Evolutionary conservation across 2,888 invertebrate species (phyloP), one percentile per base, ranked within the genome.

Genomic region (Cataglyphis altisquamis): DNA sequence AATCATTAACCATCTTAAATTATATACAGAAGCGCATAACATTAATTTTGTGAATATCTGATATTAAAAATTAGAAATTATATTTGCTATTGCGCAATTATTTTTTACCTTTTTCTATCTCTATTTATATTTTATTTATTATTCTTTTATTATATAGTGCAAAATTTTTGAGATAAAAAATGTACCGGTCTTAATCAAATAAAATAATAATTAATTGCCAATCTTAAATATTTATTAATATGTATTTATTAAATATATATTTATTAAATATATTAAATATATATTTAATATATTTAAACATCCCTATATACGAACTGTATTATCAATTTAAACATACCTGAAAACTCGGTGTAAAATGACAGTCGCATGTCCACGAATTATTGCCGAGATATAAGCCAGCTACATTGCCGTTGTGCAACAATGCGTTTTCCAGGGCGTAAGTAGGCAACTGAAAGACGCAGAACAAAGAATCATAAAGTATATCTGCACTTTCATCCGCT

Each of bases 331-430:
- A 82, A 74, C 80, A 83, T 94, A 96, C 97, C 92, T 97, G 97
- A 92, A 98, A 97, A 57, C 96, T 96, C 63, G 98, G 97, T 5
- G 97, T 97, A 94, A 97, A 98, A 87, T 96, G 96, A 89, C 98
- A 98, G 91, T 98, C 97, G 92, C 98, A 98, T 39, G 96, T 95
- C 98, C 98, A 98, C 0, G 98, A 97, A 94, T 98, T 98, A 86
- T 96, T 95, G 0, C 97, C 97, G 0, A 98, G 95, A 91, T 96
- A 96, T 45, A 98, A 95, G 82, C 97, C 95, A 91, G 96, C 96
- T 57, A 97, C 97, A 89, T 97, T 96, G 62, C 96, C 95, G 93
- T 98, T 98, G 72, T 96, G 96, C 90, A 97, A 96, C 39, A 98
- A 96, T 0, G 97, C 97, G 92, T 98, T 97, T 91, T 98, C 97